Percentiles rank a stretch among this genome's conserved stretches.
Conservation (phyloP, 2,888 invertebrate genomes). For the Tachina fera region DNA sequence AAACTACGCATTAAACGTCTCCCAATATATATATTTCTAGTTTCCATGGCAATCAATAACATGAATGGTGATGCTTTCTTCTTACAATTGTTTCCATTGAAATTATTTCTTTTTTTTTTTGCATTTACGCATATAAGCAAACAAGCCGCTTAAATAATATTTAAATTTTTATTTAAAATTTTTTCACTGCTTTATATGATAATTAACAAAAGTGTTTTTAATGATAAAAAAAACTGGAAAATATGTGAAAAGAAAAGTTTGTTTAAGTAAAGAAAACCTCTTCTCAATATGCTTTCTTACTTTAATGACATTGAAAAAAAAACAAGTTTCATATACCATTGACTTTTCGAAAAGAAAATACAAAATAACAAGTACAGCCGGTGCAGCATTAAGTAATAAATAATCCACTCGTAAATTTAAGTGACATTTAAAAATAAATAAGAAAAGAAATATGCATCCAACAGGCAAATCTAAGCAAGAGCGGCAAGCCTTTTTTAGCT, state of each 20-base stretch:
- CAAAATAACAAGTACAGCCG: slow-evolving; percentile 15
- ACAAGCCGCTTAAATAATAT: too few species aligned
- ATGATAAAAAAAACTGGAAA: background rate
- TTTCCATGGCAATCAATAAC: too few species aligned
- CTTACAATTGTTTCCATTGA: too few species aligned
- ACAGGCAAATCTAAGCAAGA: too few species aligned
- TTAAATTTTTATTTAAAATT: too few species aligned
- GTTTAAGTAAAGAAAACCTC: background rate
- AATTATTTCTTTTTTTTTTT: too few species aligned
- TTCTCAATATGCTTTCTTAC: background rate
- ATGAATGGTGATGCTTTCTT: too few species aligned
- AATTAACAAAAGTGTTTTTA: background rate
- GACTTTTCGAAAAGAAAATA: slow-evolving; percentile 13
- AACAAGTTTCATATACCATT: slow-evolving; percentile 24
- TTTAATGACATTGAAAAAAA: slow-evolving; percentile 16
- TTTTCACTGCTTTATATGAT: background rate
- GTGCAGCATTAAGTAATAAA: slow-evolving; percentile 31
- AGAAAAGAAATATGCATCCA: background rate
- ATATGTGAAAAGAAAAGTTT: background rate
- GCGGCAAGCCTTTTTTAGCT: too few species aligned
- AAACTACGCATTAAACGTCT: too few species aligned
- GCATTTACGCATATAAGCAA: too few species aligned
- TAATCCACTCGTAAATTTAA: slow-evolving; percentile 15
- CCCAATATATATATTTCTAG: too few species aligned
- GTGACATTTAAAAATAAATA: slow-evolving; percentile 2